These are phyloP conservation scores for Dicranocentrus wangi DNA, from an alignment of 2,888 invertebrate genomes.

Conservation along the genomic window DNA sequence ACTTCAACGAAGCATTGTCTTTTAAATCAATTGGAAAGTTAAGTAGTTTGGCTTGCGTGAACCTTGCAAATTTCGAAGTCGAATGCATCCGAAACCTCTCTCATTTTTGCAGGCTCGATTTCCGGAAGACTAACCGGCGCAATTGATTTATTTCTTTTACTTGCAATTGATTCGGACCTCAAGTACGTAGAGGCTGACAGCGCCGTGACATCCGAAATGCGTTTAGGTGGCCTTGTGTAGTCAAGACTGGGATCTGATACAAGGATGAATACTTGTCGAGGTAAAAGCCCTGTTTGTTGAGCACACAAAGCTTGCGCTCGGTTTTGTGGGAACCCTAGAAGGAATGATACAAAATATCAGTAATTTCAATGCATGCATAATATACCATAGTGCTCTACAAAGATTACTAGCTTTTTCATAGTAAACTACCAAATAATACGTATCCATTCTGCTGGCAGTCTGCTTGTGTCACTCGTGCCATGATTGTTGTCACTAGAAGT, in stretches of 20 bases:
- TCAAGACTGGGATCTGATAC: conserved; percentile 48
- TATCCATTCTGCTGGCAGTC: conserved; percentile 68
- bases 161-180: not conserved
- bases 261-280: conserved; percentile 68
- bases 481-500: conserved; percentile 58
- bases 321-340: conserved; percentile 68
- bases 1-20: too few relatives aligned
- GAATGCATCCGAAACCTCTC: conserved; percentile 64
- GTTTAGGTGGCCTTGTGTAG: not conserved
- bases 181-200: not conserved
- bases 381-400: too few relatives aligned
- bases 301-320: conserved; percentile 63
- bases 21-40: too few relatives aligned
- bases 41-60: too few relatives aligned
- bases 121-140: conserved; percentile 52
- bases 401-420: too few relatives aligned
- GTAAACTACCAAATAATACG: conserved; percentile 62
- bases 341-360: not conserved
- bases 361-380: not conserved
- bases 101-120: conserved; percentile 43
- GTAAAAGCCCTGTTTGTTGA: conserved; percentile 69
- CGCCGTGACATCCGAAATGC: not conserved
- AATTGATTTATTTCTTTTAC: too few relatives aligned
- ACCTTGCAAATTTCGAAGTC: conserved; percentile 67
- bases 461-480: conserved; percentile 37